Evolutionary conservation across 2,113 vertebrate genomes (phyloP), one percentile per base, ranked within the genome.

Genomic region (Alexandromys fortis): DNA sequence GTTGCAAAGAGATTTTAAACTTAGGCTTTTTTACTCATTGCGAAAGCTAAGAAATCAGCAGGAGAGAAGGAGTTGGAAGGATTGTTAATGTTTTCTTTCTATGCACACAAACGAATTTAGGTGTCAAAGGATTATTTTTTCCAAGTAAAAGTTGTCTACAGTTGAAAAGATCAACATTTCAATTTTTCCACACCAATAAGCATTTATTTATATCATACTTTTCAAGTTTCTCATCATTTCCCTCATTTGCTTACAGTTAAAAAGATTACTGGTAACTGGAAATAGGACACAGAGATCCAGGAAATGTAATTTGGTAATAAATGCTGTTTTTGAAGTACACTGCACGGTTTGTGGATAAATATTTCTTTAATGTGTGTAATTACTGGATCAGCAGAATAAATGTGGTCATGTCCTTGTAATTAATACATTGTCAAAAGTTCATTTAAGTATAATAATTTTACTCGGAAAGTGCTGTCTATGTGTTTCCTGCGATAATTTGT

Each of bases 381-480:
- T 99, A 99, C 98, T 38, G 47, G 98, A 98, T 98, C 98, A 99
- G 98, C 98, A 98, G 98, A 98, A 98, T 99, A 98, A 99, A 98
- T 98, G 98, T 98, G 98, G 98, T 98, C 98, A 98, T 98, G 98
- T 98, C 98, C 98, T 98, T 98, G 98, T 98, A 99, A 99, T 99
- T 99, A 99, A 98, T 98, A 98, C 97, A 98, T 99, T 99, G 98
- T 98, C 98, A 99, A 98, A 99, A 98, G 98, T 99, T 99, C 98
- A 98, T 99, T 98, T 99, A 98, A 98, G 98, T 98, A 98, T 98
- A 99, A 99, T 99, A 98, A 98, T 98, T 99, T 98, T 98, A 98
- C 97, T 95, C 97, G 52, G 94, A 98, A 99, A 98, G 98, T 98
- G 98, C 98, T 98, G 98, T 97, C 98, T 98, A 33, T 98, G 98